A percentile compares a stretch with the other conserved stretches of the same genome.
Conservation (phyloP, 2,888 invertebrate species). For the Ferdinandea cuprea region DNA sequence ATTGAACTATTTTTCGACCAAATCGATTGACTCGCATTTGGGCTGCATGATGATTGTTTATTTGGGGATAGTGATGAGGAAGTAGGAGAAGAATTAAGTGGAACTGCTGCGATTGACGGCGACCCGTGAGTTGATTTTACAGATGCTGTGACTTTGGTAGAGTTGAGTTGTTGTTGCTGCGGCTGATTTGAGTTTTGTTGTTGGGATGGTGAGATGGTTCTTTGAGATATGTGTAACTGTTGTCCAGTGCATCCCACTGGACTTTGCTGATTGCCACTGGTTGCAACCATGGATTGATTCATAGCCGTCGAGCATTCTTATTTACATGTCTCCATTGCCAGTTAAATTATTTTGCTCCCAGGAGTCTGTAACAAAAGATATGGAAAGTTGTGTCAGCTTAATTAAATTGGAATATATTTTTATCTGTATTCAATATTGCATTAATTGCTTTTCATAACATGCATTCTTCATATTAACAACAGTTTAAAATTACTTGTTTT, state of each 20-base stretch:
- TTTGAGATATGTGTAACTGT: conserved; percentile 47
- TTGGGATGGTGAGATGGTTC: conserved; percentile 13
- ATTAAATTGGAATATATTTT: too few relatives aligned
- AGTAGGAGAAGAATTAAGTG: conserved; percentile 33
- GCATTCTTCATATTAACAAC: too few relatives aligned
- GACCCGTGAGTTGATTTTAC: conserved; percentile 54
- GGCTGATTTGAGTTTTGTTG: conserved; percentile 20
- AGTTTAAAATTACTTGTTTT: too few relatives aligned
- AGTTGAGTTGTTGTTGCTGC: conserved; percentile 24
- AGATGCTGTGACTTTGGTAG: conserved; percentile 58
- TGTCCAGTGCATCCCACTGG: conserved; percentile 76
- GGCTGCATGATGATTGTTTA: conserved; percentile 51
- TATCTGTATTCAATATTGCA: too few relatives aligned
- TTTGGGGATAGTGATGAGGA: conserved; percentile 38
- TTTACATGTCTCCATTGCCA: conserved; percentile 41
- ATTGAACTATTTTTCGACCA: conserved; percentile 67
- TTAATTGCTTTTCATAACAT: too few relatives aligned
- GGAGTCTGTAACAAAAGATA: conserved; percentile 32
- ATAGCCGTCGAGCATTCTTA: conserved; percentile 73
- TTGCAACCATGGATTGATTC: conserved; percentile 76
- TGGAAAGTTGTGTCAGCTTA: too few relatives aligned
- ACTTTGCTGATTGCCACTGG: conserved; percentile 75
- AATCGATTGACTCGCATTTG: conserved; percentile 48
- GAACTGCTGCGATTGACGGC: conserved; percentile 36
- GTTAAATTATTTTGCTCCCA: not conserved